Evolutionary conservation across 2,797 vertebrate species (phyloP).

Genomic region (Emys orbicularis): DNA sequence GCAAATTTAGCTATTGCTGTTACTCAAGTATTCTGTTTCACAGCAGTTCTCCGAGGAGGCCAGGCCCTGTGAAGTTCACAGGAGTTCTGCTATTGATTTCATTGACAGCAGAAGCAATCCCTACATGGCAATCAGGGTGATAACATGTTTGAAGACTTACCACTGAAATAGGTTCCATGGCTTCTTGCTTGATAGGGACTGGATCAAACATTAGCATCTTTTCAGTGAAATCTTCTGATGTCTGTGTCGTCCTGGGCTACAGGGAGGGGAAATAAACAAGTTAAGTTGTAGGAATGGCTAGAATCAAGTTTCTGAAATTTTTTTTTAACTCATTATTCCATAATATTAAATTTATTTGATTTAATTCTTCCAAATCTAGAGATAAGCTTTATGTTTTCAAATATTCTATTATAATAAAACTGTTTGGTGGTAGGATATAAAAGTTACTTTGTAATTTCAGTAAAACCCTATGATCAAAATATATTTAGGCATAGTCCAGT

Average conservation of each 20-base stretch:
- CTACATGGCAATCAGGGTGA: neutral
- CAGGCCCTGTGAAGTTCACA: neutral
- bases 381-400: neutral
- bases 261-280: neutral
- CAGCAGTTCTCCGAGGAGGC: neutral
- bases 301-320: neutral
- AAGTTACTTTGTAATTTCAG: neutral
- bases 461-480: neutral
- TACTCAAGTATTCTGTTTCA: neutral
- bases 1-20: neutral
- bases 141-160: slow-evolving; percentile 80
- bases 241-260: slow-evolving; percentile 52
- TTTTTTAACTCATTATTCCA: neutral
- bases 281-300: neutral
- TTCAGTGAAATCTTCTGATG: slow-evolving; percentile 76
- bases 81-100: neutral
- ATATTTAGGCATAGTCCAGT: neutral
- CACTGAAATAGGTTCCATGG: slow-evolving; percentile 90
- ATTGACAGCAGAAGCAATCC: neutral
- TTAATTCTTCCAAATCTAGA: neutral
- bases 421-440: no score
- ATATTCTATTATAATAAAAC: neutral
- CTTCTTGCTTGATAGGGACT: slow-evolving; percentile 92
- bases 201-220: slow-evolving; percentile 99
- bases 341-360: neutral